Base-by-base conservation (phyloP, 2,888 invertebrate species). In the Trisateles emortualis region DNA sequence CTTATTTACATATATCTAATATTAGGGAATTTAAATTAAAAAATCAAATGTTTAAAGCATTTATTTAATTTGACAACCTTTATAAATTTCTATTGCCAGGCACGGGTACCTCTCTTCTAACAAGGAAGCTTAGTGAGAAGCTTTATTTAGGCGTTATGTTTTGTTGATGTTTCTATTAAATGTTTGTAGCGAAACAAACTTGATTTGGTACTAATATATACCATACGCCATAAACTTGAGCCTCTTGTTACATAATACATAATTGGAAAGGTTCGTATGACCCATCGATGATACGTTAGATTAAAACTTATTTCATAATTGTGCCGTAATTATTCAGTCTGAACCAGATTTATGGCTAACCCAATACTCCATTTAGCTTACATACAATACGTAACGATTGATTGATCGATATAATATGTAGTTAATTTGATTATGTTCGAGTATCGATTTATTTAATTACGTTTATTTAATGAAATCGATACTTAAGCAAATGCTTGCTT, bases 291-390 rank as follows among this genome's bases (percentile, higher is more conserved):
- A 75, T 65, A 74, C 74, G 71, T 77, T 77, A 72, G 74, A 81
- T 78, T 74, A 72, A 77, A 75, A 75, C 66, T 52, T 72, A 76
- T 86, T 86, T 84, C 81, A 80, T 80, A 82, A 86, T 82, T 75
- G 72, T 76, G 77, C 75, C 64, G 74, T 79, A 82, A 83, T 84
- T 81, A 83, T 74, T 75, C 72, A 72, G 68, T 74, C 69, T 72
- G 69, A 70, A 79, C 75, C 78, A 81, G 76, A 84, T 82, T 79
- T 78, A 76, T 77, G 74, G 60, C 72, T 79, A 76, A 81, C 81
- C 79, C 68, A 79, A 83, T 84, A 81, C 59, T 68, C 67, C 64
- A 74, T 79, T 76, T 77, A 65, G n/a, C 64, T 62, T 59, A 52
- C 51, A 49, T 51, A 64, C 64, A 68, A 63, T 71, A 74, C 70